Base-by-base conservation (phyloP, 2,797 vertebrate species). In the Nannoperca australis region DNA sequence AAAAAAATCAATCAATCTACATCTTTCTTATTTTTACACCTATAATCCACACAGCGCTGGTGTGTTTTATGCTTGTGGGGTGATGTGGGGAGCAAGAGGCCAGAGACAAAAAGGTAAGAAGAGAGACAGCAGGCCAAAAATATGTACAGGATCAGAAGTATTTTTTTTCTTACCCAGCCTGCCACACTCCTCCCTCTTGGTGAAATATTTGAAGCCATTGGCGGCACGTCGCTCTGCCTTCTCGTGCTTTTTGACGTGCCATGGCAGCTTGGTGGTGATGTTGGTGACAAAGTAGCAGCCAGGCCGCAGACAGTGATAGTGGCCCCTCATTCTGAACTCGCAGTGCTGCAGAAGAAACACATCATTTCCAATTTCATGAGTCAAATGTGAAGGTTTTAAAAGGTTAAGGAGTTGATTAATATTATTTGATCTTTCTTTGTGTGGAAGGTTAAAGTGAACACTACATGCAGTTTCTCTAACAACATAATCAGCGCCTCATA, bases 191-290 rank as follows among this genome's bases (percentile, higher is more conserved):
- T 99, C 98, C 11, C 98, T 91, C 94, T 99, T 99, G 93, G 98
- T 99, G 88, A 99, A 99, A 87, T 99, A 99, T 89, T 97, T 99
- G 94, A 99, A 99, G 50, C 98, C 98, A 0, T 99, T 99, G 92
- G 97, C 98, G 0, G 98, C 98, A 1, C 98, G 96, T 30, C 98
- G 95, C 92, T 99, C 98, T 0, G 98, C 98, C 85, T 99, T 99
- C 95, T 99, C 98, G 0, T 99, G 98, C 84, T 99, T 99, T 83
- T 99, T 99, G 82, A 99, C 72, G 15, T 99, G 98, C 98, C 98
- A 99, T 0, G 98, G 98, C 85, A 99, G 96, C 91, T 99, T 99
- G 93, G 98, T 99, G 93, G 98, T 99, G 95, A 99, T 99, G 95
- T 99, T 99, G 73, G 98, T 99, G 91, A 98, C 97, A 0, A 99